These are phyloP conservation scores for Diachasma alloeum DNA, from an alignment of 1,140 invertebrate species.

Conservation along the genomic window DNA sequence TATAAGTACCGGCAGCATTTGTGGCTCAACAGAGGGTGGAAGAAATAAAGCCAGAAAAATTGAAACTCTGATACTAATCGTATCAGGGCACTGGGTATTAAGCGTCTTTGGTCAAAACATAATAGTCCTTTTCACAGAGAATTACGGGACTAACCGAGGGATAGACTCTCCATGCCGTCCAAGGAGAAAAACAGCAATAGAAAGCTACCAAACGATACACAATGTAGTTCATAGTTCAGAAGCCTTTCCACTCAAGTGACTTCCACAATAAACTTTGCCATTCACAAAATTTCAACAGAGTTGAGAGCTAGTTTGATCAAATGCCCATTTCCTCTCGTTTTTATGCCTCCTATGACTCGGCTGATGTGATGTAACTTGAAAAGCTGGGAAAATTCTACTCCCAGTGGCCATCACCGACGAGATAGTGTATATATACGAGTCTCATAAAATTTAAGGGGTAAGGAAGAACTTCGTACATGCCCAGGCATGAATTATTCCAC, in stretches of 20 bases:
- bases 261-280: not conserved
- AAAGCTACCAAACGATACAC: not conserved
- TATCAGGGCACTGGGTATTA: slow-evolving; percentile 1
- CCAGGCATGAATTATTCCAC: not conserved
- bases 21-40: not conserved
- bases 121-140: not conserved
- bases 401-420: not conserved
- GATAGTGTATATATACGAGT: not conserved
- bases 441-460: not conserved
- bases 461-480: not conserved
- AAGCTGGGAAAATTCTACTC: not conserved
- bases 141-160: not conserved
- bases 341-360: not conserved
- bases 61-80: slow-evolving; percentile 15
- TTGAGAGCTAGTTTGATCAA: not conserved
- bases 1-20: not conserved
- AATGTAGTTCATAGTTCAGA: not conserved
- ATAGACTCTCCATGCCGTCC: not conserved
- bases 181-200: not conserved
- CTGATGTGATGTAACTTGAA: not conserved
- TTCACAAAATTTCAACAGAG: not conserved
- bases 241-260: not conserved
- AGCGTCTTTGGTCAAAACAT: not conserved
- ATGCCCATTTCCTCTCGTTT: not conserved
- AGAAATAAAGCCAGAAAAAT: slow-evolving; percentile 1